These are phyloP conservation scores for Drosophila atripex DNA, from an alignment of 2,888 invertebrate species.

Conservation along the genomic window DNA sequence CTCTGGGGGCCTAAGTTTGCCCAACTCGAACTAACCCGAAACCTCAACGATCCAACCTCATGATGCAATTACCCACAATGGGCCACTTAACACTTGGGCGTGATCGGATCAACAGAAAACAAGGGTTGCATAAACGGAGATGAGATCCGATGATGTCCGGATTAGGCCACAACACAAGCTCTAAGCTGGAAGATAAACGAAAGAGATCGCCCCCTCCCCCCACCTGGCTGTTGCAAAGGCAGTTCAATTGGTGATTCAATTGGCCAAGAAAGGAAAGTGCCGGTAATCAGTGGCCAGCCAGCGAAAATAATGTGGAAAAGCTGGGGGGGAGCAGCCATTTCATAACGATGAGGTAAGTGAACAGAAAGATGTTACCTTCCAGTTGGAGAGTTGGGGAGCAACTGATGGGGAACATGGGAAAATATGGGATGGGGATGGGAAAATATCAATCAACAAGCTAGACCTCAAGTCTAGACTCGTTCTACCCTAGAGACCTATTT, in stretches of 20 bases:
- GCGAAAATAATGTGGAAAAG: slow-evolving; percentile 22
- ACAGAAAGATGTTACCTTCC: slow-evolving; percentile 15
- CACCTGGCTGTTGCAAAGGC: not conserved
- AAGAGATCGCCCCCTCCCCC: slow-evolving; percentile 10
- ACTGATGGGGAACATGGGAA: not conserved
- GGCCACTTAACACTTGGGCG: slow-evolving; percentile 51
- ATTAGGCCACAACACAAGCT: slow-evolving; percentile 4
- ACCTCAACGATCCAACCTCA: slow-evolving; percentile 26
- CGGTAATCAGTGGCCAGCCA: slow-evolving; percentile 32
- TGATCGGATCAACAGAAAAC: slow-evolving; percentile 29
- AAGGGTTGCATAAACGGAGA: slow-evolving; percentile 42
- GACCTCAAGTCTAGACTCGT: not conserved
- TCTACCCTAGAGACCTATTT: not conserved
- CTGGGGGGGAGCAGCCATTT: slow-evolving; percentile 11
- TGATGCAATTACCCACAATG: slow-evolving; percentile 55
- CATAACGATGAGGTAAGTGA: slow-evolving; percentile 19
- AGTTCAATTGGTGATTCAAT: slow-evolving; percentile 18
- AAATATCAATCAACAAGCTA: not conserved
- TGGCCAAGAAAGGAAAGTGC: slow-evolving; percentile 36
- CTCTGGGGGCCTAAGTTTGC: slow-evolving; percentile 15
- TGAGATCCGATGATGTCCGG: slow-evolving; percentile 34
- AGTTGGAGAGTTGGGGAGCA: not conserved
- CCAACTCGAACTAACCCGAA: slow-evolving; percentile 5
- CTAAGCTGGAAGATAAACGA: slow-evolving; percentile 23
- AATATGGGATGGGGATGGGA: no score